Conservation (phyloP, 2,113 vertebrate species). For the Chloebia gouldiae region DNA sequence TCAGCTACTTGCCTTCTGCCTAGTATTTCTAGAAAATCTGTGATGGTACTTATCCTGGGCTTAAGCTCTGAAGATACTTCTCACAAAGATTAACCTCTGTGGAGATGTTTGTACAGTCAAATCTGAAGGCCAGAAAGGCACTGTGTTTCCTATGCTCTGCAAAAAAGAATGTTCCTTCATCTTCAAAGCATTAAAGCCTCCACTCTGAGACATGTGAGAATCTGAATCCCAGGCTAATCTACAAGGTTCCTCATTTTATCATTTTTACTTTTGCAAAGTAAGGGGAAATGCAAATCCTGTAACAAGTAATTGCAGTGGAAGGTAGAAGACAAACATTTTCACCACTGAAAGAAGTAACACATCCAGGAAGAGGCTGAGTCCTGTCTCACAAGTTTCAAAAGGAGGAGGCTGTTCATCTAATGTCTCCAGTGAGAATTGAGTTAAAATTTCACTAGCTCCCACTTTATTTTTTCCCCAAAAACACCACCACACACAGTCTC, state of each 20-base stretch:
- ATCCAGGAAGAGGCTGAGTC: neutral
- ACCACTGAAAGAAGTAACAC: neutral
- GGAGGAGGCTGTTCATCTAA: neutral
- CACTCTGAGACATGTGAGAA: neutral
- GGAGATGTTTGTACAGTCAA: neutral
- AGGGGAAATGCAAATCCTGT: neutral
- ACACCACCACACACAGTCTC: neutral
- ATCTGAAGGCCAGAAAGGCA: neutral
- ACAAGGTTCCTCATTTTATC: neutral
- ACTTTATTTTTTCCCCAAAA: neutral
- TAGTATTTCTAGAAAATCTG: neutral
- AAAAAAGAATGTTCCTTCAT: neutral
- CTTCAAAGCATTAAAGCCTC: neutral
- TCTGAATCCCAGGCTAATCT: neutral
- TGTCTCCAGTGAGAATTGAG: neutral
- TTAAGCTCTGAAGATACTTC: neutral
- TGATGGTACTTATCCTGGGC: neutral
- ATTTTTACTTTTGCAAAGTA: neutral
- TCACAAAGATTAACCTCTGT: neutral
- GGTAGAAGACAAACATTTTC: neutral
- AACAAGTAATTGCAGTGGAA: neutral
- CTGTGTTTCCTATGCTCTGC: neutral
- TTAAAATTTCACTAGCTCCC: neutral
- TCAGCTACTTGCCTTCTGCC: neutral
- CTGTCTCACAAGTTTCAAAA: neutral